Base-by-base conservation (phyloP, 2,888 invertebrate species). In the Catonia carolina region DNA sequence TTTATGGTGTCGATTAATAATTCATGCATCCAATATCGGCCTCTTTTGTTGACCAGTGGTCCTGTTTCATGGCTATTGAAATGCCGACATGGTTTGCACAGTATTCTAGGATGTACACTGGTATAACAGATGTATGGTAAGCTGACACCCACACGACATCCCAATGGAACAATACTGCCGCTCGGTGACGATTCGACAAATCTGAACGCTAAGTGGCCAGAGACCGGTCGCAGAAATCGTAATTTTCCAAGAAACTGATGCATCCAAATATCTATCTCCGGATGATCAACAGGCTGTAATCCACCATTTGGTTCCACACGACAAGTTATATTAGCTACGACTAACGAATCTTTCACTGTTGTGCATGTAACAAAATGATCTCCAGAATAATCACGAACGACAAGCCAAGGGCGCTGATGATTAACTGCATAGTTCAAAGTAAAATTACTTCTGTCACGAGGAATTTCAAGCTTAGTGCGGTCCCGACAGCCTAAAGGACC, bases 281-380 rank as follows among this genome's bases (percentile, higher is more conserved):
- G 60, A 55, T 79, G 78, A 63, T 81, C 79, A 63, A 82, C 80
- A 0, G 87, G 85, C 52, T 86, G 79, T 47, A 89, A 71, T 74
- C 62, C 63, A 2, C 60, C 61, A n/a, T 54, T 42, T 2, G 60
- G 50, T 47, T 66, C 88, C 42, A 89, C 79, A 4, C 82, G 78
- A 66, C 89, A 90, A 2, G 86, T 85, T 18, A 90, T 87, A 68
- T 89, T 90, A 53, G 88, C 86, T 36, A 88, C 83, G 1, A 89
- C 83, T 48, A 80, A 78, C 1, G 88, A 86, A 58, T 86, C 85
- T 69, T 86, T 87, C 41, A 90, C 76, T 0, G 89, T 89, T 1
- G 89, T 89, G 67, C 90, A 90, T 17, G 90, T 89, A 53, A 89
- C 77, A 67, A 82, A 85, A 65, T 85, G 86, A 64, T 85, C 84